phyloP scores from a whole-genome alignment of 2,113 vertebrate species.

The Urocitellus parryii region DNA sequence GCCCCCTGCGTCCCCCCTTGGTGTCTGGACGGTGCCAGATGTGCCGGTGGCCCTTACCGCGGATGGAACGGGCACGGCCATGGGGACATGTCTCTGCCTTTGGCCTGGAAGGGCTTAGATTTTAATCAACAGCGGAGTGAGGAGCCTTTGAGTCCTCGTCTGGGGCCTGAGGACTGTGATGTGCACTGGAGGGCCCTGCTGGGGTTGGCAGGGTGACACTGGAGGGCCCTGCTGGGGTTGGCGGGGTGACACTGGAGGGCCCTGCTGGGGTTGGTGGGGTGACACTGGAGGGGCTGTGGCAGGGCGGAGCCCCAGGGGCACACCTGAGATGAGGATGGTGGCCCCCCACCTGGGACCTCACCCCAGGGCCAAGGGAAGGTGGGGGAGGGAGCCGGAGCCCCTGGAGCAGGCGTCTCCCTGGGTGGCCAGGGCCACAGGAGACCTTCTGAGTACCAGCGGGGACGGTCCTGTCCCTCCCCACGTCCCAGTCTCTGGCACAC shows the following conservation, averaged over 20 bases:
- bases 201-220: no score
- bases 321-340: neutral
- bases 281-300: no score
- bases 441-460: neutral
- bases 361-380: neutral
- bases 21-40: neutral
- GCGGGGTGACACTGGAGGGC: no score
- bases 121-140: neutral
- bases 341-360: neutral
- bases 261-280: neutral
- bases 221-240: neutral
- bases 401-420: no score
- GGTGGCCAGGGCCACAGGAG: neutral
- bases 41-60: neutral
- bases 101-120: neutral
- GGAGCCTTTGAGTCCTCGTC: no score
- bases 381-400: neutral
- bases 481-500: neutral
- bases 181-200: neutral
- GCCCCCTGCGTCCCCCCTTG: neutral
- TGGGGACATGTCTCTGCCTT: neutral
- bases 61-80: neutral
- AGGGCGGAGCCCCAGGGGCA: neutral
- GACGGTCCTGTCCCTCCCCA: neutral
- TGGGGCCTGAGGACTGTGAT: no score